Evolutionary conservation across 1,140 invertebrate species (phyloP).

Genomic region (Cylas formicarius): DNA sequence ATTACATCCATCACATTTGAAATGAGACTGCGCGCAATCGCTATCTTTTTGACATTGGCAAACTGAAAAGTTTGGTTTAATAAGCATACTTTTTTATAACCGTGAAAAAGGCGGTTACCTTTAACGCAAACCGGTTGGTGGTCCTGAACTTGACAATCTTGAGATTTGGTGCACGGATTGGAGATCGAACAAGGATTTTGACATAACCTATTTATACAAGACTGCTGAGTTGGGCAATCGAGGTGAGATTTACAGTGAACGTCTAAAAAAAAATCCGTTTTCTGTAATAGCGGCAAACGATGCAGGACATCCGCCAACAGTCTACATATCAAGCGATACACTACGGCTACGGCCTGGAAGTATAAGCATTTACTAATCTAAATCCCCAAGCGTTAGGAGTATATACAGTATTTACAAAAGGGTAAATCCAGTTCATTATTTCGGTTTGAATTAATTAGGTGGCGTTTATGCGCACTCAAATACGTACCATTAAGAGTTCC

Average conservation of each 20-base stretch:
- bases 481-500: no score
- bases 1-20: slow-evolving; percentile 58
- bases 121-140: slow-evolving; percentile 72
- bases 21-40: slow-evolving; percentile 51
- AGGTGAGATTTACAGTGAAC: slow-evolving; percentile 61
- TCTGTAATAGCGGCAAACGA: no score
- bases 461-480: no score
- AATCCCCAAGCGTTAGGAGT: neutral
- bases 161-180: slow-evolving; percentile 57
- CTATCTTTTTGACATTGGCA: slow-evolving; percentile 58
- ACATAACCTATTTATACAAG: slow-evolving; percentile 71
- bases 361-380: no score
- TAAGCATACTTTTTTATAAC: slow-evolving; percentile 4
- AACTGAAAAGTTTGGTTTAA: slow-evolving; percentile 50
- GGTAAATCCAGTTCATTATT: neutral
- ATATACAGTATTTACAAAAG: slow-evolving; percentile 3
- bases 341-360: no score
- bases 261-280: slow-evolving; percentile 45
- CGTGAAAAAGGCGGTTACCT: slow-evolving; percentile 45
- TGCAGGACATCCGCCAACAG: no score
- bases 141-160: slow-evolving; percentile 68
- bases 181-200: slow-evolving; percentile 52
- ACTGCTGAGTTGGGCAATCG: slow-evolving; percentile 65
- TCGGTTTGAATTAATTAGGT: no score
- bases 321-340: no score